Evolutionary conservation across 1,140 invertebrate species (phyloP).

Genomic region (Bombus sibiricus): DNA sequence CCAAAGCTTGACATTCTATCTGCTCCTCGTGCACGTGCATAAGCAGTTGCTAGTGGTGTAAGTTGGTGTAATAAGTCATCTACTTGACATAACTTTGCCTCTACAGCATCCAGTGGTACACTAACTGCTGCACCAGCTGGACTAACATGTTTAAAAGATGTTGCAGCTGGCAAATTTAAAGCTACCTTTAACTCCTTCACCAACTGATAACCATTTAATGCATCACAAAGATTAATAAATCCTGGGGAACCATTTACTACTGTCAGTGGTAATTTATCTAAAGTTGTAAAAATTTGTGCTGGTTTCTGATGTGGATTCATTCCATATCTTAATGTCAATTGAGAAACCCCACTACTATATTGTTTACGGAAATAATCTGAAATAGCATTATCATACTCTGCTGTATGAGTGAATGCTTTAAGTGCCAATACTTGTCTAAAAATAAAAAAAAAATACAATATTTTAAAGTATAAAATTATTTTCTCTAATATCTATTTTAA

Average conservation of each 20-base stretch:
- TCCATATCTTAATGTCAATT: slow-evolving; percentile 95
- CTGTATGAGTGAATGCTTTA: slow-evolving; percentile 98
- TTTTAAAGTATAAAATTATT: not conserved
- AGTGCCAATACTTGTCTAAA: slow-evolving; percentile 89
- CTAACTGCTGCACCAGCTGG: slow-evolving; percentile 97
- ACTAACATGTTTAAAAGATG: slow-evolving; percentile 99
- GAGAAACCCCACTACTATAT: slow-evolving; percentile 90
- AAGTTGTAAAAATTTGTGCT: slow-evolving; percentile 94
- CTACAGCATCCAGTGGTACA: slow-evolving; percentile 87
- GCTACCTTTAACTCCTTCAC: slow-evolving; percentile 94
- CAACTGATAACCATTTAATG: slow-evolving; percentile 98
- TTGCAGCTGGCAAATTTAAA: slow-evolving; percentile 93
- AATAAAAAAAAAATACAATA: slow-evolving; percentile 45
- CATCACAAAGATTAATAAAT: slow-evolving; percentile 99
- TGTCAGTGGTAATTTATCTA: slow-evolving; percentile 91
- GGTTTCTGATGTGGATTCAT: slow-evolving; percentile 99
- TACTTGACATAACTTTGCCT: slow-evolving; percentile 97
- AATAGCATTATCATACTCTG: slow-evolving; percentile 96
- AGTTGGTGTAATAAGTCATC: slow-evolving; percentile 90
- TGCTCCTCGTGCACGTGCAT: slow-evolving; percentile 97
- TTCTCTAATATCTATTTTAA: slow-evolving; percentile 5
- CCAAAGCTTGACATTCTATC: slow-evolving; percentile 99
- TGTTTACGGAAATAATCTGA: slow-evolving; percentile 97
- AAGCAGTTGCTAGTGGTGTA: slow-evolving; percentile 95
- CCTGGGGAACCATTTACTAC: slow-evolving; percentile 98